Evolutionary conservation across 2,797 vertebrate genomes (phyloP).

Genomic region (Brachyrhaphis roseni): DNA sequence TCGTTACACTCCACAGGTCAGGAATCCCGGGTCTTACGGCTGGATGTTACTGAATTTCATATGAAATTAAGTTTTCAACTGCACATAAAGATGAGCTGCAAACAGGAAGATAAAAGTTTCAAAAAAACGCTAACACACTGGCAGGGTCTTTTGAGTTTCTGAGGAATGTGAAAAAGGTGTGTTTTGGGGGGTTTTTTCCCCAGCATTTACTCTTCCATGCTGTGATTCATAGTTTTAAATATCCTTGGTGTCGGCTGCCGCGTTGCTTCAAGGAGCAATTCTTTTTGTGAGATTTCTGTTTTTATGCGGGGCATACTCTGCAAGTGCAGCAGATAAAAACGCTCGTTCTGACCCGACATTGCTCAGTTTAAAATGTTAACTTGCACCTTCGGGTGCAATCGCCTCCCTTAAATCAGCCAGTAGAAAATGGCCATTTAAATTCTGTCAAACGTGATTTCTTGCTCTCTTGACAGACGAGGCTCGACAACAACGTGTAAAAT

Average conservation of each 20-base stretch:
- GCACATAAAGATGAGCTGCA: background rate
- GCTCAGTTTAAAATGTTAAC: slow-evolving; percentile 59
- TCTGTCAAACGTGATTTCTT: slow-evolving; percentile 31
- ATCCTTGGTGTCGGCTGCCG: background rate
- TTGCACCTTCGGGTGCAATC: slow-evolving; percentile 41
- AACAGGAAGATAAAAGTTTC: background rate
- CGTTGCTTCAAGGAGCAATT: background rate
- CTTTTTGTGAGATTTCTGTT: slow-evolving; percentile 5
- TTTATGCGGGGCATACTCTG: slow-evolving; percentile 15
- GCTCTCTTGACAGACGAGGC: slow-evolving; percentile 61
- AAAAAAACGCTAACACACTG: background rate
- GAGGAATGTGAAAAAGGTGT: slow-evolving; percentile 4
- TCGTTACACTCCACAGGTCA: background rate
- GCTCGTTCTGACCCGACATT: slow-evolving; percentile 43
- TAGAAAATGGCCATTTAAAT: slow-evolving; percentile 54
- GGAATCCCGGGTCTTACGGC: background rate
- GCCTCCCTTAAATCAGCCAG: slow-evolving; percentile 48
- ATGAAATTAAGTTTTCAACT: background rate
- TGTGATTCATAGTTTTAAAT: background rate
- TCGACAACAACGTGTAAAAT: slow-evolving; percentile 68
- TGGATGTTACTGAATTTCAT: background rate
- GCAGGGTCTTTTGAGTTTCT: background rate
- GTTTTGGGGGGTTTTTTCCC: background rate
- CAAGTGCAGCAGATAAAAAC: slow-evolving; percentile 25
- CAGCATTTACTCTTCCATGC: background rate